phyloP scores from a whole-genome alignment of 2,797 vertebrate genomes.

The Anisognathus igniventris region DNA sequence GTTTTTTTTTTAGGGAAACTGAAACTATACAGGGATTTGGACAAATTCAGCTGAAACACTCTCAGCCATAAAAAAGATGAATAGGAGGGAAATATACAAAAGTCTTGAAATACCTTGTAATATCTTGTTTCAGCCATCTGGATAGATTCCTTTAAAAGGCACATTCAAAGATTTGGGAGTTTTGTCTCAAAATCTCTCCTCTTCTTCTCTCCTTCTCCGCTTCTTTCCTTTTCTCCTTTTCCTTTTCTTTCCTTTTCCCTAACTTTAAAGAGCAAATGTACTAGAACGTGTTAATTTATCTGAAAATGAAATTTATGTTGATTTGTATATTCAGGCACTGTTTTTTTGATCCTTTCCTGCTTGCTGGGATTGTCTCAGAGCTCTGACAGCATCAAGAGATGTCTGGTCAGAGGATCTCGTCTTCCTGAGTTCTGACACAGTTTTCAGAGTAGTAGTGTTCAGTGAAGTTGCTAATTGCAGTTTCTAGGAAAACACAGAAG shows the following conservation, averaged over 20 bases:
- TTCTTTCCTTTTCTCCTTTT: not conserved
- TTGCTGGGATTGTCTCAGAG: not conserved
- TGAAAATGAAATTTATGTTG: not conserved
- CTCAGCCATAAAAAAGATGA: conserved; percentile 36
- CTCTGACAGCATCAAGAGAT: not conserved
- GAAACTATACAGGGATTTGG: conserved; percentile 16
- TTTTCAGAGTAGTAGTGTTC: not conserved
- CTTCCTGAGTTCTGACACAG: not conserved
- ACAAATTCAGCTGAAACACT: conserved; percentile 22
- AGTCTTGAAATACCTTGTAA: not conserved
- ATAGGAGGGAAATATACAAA: not conserved
- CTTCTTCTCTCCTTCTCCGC: not conserved
- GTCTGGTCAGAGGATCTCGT: not conserved
- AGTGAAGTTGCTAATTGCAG: not conserved
- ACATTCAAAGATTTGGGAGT: not conserved
- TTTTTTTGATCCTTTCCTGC: not conserved
- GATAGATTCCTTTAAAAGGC: not conserved
- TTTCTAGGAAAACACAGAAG: not conserved
- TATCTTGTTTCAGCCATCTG: conserved; percentile 9
- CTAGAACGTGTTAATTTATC: not conserved
- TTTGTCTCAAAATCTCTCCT: not conserved
- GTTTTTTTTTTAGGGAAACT: conserved; percentile 10
- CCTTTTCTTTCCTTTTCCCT: too few relatives aligned
- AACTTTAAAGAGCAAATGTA: not conserved
- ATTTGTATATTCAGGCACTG: not conserved